Evolutionary conservation across 1,140 invertebrate genomes (phyloP), one percentile per base, ranked within the genome.

Genomic region (Tetragonula clypearis): DNA sequence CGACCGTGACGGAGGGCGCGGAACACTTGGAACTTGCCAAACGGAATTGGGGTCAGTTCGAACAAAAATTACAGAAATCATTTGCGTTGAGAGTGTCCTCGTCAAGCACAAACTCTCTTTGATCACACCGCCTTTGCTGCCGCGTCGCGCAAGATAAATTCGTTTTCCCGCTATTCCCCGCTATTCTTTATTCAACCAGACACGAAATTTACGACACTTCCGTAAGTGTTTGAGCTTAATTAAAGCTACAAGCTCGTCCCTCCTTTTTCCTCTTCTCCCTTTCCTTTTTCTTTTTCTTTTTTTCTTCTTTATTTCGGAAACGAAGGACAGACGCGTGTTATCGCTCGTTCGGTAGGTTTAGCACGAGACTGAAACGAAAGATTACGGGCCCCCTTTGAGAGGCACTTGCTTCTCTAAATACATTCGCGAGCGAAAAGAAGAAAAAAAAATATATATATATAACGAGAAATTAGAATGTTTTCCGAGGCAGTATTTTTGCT

Each of bases 391-490:
- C 41, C 41, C 30, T 69, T 69, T 79, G 26, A 68, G 21, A 26
- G 23, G 72, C 21, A 62, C 15, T 15, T 8, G 11, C 15, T 30
- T 23, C n/a, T 49, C 23, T 62, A 49, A 23, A 49, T 49, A 49
- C 41, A 8, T 49, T 21, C 19, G 65, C 26, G 1, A 19, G 30
- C 26, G 14, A 1, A 14, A 30, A 30, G 30, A 30, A 30, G 30
- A 77, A 41, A 77, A 41, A n/a, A 49, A 30, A 17, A 8, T 3
- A 14, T 21, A 77, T n/a, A 77, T 60, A 41, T 62, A 30, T 60
- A 53, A 77, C 21, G 56, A 35, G 30, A 35, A 79, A 79, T 79
- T 79, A 79, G 30, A 79, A 79, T 68, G 65, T 69, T 79, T 79
- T 68, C 53, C 30, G 14, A 19, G 23, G 23, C 17, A 49, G 41